Evolutionary conservation across 92 coral and sea anemone species (phyloP).

Genomic region (Siderastrea radians): DNA sequence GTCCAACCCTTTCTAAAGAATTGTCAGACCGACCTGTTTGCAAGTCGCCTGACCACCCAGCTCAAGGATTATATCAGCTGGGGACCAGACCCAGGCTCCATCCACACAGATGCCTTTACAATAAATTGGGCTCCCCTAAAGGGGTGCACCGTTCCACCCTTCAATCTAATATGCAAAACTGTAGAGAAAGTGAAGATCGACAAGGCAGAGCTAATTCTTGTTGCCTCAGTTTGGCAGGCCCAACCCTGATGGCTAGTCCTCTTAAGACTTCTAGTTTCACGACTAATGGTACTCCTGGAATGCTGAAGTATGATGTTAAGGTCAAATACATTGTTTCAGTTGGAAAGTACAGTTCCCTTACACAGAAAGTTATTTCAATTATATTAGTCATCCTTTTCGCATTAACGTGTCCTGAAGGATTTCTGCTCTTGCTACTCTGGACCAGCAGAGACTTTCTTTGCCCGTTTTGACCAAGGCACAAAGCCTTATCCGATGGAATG

Average conservation of each 20-base stretch:
- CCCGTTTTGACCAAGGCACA: no score
- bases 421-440: background rate
- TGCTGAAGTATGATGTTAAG: no score
- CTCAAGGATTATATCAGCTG: conserved; percentile 35
- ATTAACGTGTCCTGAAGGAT: conserved; percentile 3
- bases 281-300: conserved; percentile 15
- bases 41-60: no score
- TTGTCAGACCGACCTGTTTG: no score
- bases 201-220: conserved; percentile 57
- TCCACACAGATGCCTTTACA: conserved; percentile 8
- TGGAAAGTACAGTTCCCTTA: background rate
- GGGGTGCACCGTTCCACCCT: conserved; percentile 58
- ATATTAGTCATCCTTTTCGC: background rate
- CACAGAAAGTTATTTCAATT: background rate
- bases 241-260: conserved; percentile 57
- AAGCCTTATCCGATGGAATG: no score
- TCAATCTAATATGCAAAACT: conserved; percentile 35
- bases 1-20: conserved; percentile 32
- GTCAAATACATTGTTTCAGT: background rate
- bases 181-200: conserved; percentile 31
- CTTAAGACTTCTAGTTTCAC: conserved; percentile 12
- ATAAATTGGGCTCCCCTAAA: conserved; percentile 23
- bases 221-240: conserved; percentile 46
- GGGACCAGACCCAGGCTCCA: conserved; percentile 56
- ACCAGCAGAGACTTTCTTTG: background rate